Conservation (phyloP, 1,140 invertebrate genomes). For the Drosophila simulans region DNA sequence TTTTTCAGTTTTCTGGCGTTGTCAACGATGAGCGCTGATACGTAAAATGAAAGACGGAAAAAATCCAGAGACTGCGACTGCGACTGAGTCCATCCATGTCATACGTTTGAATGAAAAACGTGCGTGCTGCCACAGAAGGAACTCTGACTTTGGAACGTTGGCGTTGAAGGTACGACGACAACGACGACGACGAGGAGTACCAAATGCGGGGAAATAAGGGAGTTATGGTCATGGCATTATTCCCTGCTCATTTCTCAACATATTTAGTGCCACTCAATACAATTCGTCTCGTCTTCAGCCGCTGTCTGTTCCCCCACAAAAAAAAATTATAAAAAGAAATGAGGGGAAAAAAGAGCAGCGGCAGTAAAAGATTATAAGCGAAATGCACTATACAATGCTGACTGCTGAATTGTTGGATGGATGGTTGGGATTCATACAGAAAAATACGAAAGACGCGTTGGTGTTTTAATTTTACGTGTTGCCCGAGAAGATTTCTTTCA, state of each 20-base stretch:
- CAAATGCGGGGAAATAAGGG: constrained; percentile 11
- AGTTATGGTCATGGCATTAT: constrained; percentile 58
- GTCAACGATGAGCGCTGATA: constrained; percentile 81
- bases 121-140: constrained; percentile 84
- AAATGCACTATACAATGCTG: constrained; percentile 76
- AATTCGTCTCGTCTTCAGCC: constrained; percentile 63
- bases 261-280: constrained; percentile 83
- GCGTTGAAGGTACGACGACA: constrained; percentile 28
- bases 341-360: constrained; percentile 13
- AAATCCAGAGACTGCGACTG: constrained; percentile 30
- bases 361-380: constrained; percentile 72
- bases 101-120: constrained; percentile 80
- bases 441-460: constrained; percentile 61
- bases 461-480: constrained; percentile 81
- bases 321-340: constrained; percentile 7
- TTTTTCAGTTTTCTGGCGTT: constrained; percentile 41
- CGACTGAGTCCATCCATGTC: constrained; percentile 64
- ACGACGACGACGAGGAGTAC: too few species aligned
- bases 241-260: constrained; percentile 76
- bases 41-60: constrained; percentile 59
- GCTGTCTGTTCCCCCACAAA: constrained; percentile 26
- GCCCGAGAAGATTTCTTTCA: constrained; percentile 51
- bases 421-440: constrained; percentile 64
- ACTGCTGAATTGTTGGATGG: constrained; percentile 56
- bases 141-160: constrained; percentile 76